These are phyloP conservation scores for Steinernema carpocapsae DNA, from an alignment of 2,888 invertebrate genomes.

Conservation along the genomic window DNA sequence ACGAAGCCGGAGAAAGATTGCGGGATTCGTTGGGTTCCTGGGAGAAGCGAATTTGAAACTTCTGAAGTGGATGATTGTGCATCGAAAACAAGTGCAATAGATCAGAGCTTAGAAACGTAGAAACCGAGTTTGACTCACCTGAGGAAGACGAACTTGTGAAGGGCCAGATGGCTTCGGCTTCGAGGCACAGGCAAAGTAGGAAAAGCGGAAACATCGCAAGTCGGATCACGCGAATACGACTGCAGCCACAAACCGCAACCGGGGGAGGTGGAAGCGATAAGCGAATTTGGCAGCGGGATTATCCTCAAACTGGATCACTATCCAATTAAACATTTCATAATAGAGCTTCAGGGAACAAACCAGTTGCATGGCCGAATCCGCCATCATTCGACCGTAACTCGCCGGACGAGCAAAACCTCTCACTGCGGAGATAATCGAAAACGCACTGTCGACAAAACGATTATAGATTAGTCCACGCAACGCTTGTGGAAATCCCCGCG, in stretches of 20 bases:
- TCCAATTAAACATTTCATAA: constrained; percentile 22
- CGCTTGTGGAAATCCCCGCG: not conserved
- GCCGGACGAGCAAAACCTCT: not conserved
- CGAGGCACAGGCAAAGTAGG: not conserved
- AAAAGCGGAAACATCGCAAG: constrained; percentile 11
- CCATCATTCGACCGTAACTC: constrained; percentile 27
- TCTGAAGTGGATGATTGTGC: constrained; percentile 8
- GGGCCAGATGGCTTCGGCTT: constrained; percentile 27
- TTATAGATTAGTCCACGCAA: constrained; percentile 11
- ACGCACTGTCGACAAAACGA: constrained; percentile 14
- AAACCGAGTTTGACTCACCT: not conserved
- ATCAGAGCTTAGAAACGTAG: too few relatives aligned
- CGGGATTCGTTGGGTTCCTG: constrained; percentile 28
- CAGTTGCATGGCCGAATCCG: constrained; percentile 3
- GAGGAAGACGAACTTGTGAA: constrained; percentile 6
- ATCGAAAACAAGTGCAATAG: too few relatives aligned
- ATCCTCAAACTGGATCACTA: constrained; percentile 33
- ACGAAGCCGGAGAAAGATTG: constrained; percentile 23
- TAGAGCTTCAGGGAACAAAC: constrained; percentile 29
- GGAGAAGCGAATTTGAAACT: not conserved
- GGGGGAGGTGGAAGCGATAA: constrained; percentile 30
- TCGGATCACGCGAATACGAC: not conserved
- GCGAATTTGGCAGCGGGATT: constrained; percentile 31
- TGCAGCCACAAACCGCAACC: not conserved
- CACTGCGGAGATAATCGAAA: constrained; percentile 13